These are phyloP conservation scores for Callocephalon fimbriatum DNA, from an alignment of 2,113 vertebrate species.

Conservation along the genomic window DNA sequence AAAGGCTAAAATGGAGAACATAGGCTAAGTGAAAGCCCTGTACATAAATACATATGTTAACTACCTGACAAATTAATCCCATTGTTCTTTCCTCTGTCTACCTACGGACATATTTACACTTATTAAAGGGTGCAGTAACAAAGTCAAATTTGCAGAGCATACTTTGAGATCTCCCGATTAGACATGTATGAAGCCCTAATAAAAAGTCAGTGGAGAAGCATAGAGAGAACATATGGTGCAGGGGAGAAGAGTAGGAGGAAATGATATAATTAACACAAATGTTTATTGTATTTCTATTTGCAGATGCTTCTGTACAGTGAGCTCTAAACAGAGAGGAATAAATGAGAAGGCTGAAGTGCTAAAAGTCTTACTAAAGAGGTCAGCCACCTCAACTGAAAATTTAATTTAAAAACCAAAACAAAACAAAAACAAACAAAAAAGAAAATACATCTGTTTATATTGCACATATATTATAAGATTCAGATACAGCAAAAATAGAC, in stretches of 20 bases:
- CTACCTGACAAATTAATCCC: neutral
- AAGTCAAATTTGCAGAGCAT: neutral
- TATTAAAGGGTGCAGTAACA: neutral
- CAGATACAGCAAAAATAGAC: neutral
- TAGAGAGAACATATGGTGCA: slow-evolving; percentile 30
- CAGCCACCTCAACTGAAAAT: neutral
- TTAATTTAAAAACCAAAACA: neutral
- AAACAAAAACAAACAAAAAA: neutral
- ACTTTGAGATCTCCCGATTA: neutral
- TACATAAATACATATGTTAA: neutral
- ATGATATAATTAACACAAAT: slow-evolving; percentile 49
- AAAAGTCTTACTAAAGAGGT: neutral
- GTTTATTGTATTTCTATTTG: slow-evolving; percentile 63
- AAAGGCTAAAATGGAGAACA: neutral
- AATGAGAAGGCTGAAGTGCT: neutral
- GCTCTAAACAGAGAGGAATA: neutral
- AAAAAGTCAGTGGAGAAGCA: neutral
- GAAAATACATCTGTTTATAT: neutral
- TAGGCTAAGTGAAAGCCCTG: neutral
- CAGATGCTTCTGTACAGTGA: slow-evolving; percentile 11
- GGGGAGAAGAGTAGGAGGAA: slow-evolving; percentile 41
- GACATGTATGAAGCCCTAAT: neutral
- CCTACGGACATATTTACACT: neutral
- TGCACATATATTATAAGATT: neutral
- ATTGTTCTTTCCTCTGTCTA: neutral